Evolutionary conservation across 2,113 vertebrate species (phyloP).

Genomic region (Epinephelus lanceolatus): DNA sequence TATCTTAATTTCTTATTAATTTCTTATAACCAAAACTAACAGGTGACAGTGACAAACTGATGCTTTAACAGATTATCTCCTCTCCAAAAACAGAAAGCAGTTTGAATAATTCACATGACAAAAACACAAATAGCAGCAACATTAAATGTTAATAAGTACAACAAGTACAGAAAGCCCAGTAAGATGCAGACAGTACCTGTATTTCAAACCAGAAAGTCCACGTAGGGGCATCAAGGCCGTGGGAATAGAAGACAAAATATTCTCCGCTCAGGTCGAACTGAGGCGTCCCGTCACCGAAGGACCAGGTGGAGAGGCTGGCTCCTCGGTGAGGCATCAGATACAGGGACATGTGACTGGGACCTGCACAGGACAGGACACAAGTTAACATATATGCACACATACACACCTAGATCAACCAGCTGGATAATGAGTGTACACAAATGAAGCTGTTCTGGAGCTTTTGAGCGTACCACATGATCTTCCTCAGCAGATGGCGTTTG

Average conservation of each 20-base stretch:
- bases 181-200: conserved; percentile 80
- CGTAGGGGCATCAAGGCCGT: conserved; percentile 86
- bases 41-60: background rate
- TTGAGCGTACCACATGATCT: background rate
- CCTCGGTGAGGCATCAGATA: conserved; percentile 88
- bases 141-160: conserved; percentile 13
- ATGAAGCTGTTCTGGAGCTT: background rate
- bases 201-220: conserved; percentile 97
- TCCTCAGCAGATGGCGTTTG: background rate
- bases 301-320: conserved; percentile 89
- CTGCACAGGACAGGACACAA: conserved; percentile 70
- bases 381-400: background rate
- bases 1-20: too few species aligned
- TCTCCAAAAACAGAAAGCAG: background rate
- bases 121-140: background rate
- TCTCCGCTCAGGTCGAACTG: conserved; percentile 88
- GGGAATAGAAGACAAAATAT: conserved; percentile 97
- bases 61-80: background rate
- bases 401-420: background rate
- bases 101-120: conserved; percentile 4
- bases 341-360: conserved; percentile 96
- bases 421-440: background rate
- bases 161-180: background rate
- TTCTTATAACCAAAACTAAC: too few species aligned
- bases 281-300: conserved; percentile 90